A percentile compares a stretch with the other conserved stretches of the same genome.
Conservation (phyloP, 2,888 invertebrate genomes). For the Diarsia brunnea region DNA sequence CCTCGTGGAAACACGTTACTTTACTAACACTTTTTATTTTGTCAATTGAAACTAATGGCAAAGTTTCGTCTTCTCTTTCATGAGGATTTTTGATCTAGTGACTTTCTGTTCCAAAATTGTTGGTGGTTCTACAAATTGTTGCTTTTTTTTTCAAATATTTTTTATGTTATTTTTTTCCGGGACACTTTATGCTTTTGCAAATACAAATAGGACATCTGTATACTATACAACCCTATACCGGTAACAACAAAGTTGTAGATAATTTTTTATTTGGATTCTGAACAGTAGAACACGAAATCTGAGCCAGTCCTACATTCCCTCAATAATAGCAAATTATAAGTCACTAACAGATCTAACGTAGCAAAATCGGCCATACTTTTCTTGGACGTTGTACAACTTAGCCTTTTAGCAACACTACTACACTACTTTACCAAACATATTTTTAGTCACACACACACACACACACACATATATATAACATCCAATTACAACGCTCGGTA, state of each 20-base stretch:
- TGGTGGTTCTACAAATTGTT: too few relatives aligned
- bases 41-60: conserved; percentile 26
- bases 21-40: conserved; percentile 38
- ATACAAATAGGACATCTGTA: not conserved
- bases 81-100: not conserved
- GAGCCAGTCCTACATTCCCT: too few relatives aligned
- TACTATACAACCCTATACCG: not conserved
- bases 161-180: too few relatives aligned
- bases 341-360: too few relatives aligned
- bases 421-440: not conserved
- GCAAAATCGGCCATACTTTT: not conserved
- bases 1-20: conserved; percentile 22
- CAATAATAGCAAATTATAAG: too few relatives aligned
- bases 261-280: too few relatives aligned
- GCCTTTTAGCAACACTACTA: not conserved
- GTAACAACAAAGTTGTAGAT: too few relatives aligned
- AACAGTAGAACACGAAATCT: too few relatives aligned
- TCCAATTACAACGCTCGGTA: conserved; percentile 40
- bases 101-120: not conserved
- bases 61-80: conserved; percentile 11
- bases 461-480: conserved; percentile 1
- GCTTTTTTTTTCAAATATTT: too few relatives aligned
- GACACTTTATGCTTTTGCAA: not conserved
- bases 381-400: not conserved
- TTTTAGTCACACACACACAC: conserved; percentile 4